These are phyloP conservation scores for Aselliscus stoliczkanus DNA, from an alignment of 2,797 vertebrate species.

Conservation along the genomic window DNA sequence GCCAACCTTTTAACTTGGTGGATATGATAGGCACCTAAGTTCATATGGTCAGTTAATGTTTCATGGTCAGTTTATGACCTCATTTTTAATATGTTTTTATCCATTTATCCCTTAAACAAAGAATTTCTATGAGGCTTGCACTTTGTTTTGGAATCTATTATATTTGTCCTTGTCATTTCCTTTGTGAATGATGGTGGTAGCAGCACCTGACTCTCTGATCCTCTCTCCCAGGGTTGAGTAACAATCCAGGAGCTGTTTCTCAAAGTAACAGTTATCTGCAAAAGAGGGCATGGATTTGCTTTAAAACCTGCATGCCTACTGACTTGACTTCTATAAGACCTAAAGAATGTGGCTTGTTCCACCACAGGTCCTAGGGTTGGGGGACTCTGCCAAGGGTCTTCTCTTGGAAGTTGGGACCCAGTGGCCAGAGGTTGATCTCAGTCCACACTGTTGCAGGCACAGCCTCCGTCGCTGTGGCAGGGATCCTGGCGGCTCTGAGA, in stretches of 20 bases:
- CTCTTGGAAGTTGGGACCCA: neutral
- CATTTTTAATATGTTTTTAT: neutral
- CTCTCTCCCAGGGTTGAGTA: neutral
- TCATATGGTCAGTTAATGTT: neutral
- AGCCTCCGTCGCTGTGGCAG: constrained; percentile 95
- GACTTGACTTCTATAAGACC: neutral
- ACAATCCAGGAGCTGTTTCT: neutral
- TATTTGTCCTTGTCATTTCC: neutral
- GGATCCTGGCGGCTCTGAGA: constrained; percentile 91
- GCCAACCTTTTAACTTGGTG: neutral
- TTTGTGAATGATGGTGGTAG: neutral
- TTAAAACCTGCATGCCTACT: neutral
- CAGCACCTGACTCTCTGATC: neutral
- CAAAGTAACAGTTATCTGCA: neutral
- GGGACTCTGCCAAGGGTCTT: neutral
- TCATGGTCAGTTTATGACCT: neutral
- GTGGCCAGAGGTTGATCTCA: neutral
- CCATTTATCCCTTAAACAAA: neutral
- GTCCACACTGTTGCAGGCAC: constrained; percentile 88
- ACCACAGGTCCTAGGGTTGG: neutral
- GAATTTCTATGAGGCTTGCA: neutral
- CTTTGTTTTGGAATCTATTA: neutral
- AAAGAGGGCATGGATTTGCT: neutral
- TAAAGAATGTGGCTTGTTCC: neutral
- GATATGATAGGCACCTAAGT: neutral